A percentile compares a stretch with the other conserved stretches of the same genome.
Conservation (phyloP, 2,797 vertebrate genomes). For the Setipinna tenuifilis region DNA sequence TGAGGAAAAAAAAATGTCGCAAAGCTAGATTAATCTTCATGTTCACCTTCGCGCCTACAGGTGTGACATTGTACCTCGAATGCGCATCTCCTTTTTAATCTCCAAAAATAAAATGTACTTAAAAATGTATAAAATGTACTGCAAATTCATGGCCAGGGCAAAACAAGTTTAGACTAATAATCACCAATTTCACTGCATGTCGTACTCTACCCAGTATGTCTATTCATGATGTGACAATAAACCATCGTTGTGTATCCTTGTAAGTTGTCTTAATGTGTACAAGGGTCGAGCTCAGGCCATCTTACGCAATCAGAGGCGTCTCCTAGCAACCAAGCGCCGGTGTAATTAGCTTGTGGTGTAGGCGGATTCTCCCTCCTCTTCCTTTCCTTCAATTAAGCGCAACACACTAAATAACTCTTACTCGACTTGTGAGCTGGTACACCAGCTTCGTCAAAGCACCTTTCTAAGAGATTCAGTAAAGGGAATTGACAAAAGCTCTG, state of each 20-base stretch:
- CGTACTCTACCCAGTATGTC: too few species aligned
- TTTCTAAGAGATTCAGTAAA: neutral
- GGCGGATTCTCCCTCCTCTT: neutral
- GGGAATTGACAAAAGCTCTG: neutral
- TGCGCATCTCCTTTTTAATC: neutral
- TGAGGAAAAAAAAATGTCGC: conserved; percentile 19
- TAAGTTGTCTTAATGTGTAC: conserved; percentile 21
- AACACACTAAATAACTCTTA: conserved; percentile 9
- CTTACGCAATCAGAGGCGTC: conserved; percentile 22
- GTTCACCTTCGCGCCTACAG: conserved; percentile 25
- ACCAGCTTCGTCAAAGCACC: neutral
- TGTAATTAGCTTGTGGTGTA: conserved; percentile 24
- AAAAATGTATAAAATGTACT: too few species aligned
- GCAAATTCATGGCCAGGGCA: neutral
- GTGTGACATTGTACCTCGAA: conserved; percentile 15
- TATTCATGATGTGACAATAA: too few species aligned
- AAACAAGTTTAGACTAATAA: too few species aligned
- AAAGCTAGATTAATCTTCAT: conserved; percentile 4
- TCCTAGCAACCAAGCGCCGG: conserved; percentile 10
- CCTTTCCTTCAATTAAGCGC: conserved; percentile 24
- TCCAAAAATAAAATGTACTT: neutral
- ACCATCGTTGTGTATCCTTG: too few species aligned
- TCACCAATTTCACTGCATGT: too few species aligned
- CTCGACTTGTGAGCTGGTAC: neutral
- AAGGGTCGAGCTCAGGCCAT: conserved; percentile 18